Evolutionary conservation across 64 coral and sea anemone genomes (phyloP).

Genomic region (Cladopsammia gracilis): DNA sequence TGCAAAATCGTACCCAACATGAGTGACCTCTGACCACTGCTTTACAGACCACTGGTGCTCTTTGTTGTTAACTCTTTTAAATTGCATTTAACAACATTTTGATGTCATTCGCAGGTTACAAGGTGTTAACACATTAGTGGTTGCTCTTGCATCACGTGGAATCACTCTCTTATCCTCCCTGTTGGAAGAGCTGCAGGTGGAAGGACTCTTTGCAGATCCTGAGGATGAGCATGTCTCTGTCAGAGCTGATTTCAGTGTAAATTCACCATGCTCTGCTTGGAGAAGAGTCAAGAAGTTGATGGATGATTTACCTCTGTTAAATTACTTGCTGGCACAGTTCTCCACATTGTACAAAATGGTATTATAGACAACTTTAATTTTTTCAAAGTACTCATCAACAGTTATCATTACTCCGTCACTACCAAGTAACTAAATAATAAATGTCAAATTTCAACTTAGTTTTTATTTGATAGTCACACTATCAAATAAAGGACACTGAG

Average conservation of each 20-base stretch:
- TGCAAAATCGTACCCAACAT: no score
- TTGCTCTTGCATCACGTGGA: conserved; percentile 71
- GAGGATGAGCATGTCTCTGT: conserved; percentile 44
- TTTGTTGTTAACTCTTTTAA: no score
- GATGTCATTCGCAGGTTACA: conserved; percentile 39
- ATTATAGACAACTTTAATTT: not conserved
- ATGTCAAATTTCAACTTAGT: no score
- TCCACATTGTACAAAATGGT: conserved; percentile 85
- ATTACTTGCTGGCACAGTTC: conserved; percentile 80
- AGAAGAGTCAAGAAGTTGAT: conserved; percentile 74
- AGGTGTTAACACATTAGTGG: conserved; percentile 74
- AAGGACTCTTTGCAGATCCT: conserved; percentile 57
- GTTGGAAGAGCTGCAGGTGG: conserved; percentile 89
- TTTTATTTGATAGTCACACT: no score
- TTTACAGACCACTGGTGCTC: no score
- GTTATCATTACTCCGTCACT: no score
- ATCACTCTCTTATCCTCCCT: conserved; percentile 70
- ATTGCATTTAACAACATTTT: no score
- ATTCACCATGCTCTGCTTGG: conserved; percentile 78
- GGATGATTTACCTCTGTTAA: conserved; percentile 77
- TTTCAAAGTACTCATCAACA: not conserved
- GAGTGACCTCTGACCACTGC: no score
- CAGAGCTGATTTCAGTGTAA: conserved; percentile 68
- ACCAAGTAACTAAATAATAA: no score
- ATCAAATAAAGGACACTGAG: no score